Evolutionary conservation across 2,888 invertebrate genomes (phyloP).

Genomic region (Syrphus vitripennis): DNA sequence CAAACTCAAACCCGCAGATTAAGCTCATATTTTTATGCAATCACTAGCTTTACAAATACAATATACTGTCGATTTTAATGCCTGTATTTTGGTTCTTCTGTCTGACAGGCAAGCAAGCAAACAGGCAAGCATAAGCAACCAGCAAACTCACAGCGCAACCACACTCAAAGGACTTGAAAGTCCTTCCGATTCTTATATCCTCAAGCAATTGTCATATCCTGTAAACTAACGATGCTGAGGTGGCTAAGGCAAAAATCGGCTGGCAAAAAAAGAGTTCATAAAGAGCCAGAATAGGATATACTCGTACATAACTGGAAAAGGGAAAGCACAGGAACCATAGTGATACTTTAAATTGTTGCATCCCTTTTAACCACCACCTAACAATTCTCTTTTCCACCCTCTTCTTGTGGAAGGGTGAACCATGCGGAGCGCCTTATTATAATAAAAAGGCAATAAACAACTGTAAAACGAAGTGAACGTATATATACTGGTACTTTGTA

Average conservation of each 20-base stretch:
- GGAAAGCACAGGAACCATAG: neutral
- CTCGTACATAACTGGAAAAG: neutral
- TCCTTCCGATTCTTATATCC: constrained; percentile 57
- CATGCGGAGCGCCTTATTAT: constrained; percentile 38
- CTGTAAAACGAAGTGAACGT: constrained; percentile 18
- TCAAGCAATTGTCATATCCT: constrained; percentile 62
- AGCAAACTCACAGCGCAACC: neutral
- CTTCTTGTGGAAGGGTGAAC: constrained; percentile 1
- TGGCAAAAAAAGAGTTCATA: constrained; percentile 1
- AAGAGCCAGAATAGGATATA: neutral
- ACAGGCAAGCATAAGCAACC: neutral
- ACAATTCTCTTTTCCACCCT: neutral
- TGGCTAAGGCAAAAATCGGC: constrained; percentile 5
- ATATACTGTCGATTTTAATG: constrained; percentile 32
- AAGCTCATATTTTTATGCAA: constrained; percentile 29
- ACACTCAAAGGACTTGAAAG: constrained; percentile 22
- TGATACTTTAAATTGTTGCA: constrained; percentile 25
- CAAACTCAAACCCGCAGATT: neutral
- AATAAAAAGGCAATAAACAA: constrained; percentile 60
- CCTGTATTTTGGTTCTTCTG: neutral
- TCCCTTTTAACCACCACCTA: neutral
- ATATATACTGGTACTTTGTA: too few species aligned
- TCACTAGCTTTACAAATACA: constrained; percentile 47
- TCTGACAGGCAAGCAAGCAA: neutral
- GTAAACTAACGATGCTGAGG: constrained; percentile 47